Conservation (phyloP, 2,888 invertebrate species). For the Stenodema calcarata region DNA sequence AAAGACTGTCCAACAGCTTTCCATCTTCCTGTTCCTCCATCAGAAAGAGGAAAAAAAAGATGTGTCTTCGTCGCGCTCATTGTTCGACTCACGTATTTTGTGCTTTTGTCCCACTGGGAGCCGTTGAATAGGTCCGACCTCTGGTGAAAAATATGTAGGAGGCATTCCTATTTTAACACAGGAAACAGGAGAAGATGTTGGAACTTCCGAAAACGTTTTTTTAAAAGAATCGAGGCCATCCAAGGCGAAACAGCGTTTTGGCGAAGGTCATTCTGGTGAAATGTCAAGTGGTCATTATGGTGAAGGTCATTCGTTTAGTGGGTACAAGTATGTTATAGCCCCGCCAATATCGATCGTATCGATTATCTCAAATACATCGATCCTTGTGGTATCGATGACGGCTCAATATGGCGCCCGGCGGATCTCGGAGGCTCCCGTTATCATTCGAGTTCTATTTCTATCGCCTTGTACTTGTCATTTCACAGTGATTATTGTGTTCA, state of each 20-base stretch:
- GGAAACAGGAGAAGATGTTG: background rate
- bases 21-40: slow-evolving; percentile 29
- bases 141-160: slow-evolving; percentile 23
- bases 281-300: too few species aligned
- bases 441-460: too few species aligned
- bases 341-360: too few species aligned
- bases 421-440: too few species aligned
- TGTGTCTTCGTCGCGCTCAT: slow-evolving; percentile 24
- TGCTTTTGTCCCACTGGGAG: background rate
- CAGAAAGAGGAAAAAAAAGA: slow-evolving; percentile 22
- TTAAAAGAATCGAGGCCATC: background rate
- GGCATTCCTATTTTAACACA: slow-evolving; percentile 7
- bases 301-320: too few species aligned
- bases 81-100: slow-evolving; percentile 38
- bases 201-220: background rate
- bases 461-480: too few species aligned
- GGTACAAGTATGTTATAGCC: too few species aligned
- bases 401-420: too few species aligned
- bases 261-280: too few species aligned
- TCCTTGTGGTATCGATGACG: too few species aligned
- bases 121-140: slow-evolving; percentile 27
- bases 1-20: slow-evolving; percentile 22
- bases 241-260: background rate
- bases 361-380: too few species aligned
- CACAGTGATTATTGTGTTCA: too few species aligned